These are phyloP conservation scores for Pseudotriccus pelzelni DNA, from an alignment of 2,797 vertebrate genomes.

Conservation along the genomic window DNA sequence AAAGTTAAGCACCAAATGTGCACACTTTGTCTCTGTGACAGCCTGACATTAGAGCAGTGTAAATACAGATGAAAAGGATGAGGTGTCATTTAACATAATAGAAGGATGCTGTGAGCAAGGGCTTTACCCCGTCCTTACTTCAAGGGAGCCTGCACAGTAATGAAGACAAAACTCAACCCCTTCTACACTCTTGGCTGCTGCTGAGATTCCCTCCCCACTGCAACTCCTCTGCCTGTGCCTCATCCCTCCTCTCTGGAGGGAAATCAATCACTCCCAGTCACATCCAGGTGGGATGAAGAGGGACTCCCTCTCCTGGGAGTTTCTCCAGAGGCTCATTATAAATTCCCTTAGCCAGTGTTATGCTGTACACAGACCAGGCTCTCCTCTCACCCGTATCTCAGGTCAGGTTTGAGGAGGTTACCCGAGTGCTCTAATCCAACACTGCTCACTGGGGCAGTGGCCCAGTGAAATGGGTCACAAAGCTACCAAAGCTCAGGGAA, in stretches of 20 bases:
- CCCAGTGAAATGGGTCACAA: not conserved
- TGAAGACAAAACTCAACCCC: not conserved
- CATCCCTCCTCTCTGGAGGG: not conserved
- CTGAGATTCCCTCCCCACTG: not conserved
- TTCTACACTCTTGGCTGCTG: not conserved
- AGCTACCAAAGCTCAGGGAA: not conserved
- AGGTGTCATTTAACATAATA: conserved; percentile 27
- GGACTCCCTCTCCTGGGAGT: not conserved
- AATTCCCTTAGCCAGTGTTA: not conserved
- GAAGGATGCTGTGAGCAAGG: not conserved
- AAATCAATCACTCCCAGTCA: not conserved
- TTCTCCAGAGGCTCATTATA: not conserved
- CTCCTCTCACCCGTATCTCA: accelerated
- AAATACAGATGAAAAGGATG: conserved; percentile 42
- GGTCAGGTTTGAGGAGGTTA: not conserved
- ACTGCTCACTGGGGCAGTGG: not conserved
- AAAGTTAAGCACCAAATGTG: conserved; percentile 40
- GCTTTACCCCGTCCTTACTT: not conserved
- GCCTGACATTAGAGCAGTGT: conserved; percentile 19
- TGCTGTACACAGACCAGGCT: not conserved
- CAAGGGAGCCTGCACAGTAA: not conserved
- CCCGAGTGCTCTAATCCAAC: not conserved
- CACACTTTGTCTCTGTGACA: conserved; percentile 42
- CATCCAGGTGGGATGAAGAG: not conserved
- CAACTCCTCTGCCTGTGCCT: not conserved